Conservation (phyloP, 2,113 vertebrate genomes). For the Sphaerodactylus townsendi region DNA sequence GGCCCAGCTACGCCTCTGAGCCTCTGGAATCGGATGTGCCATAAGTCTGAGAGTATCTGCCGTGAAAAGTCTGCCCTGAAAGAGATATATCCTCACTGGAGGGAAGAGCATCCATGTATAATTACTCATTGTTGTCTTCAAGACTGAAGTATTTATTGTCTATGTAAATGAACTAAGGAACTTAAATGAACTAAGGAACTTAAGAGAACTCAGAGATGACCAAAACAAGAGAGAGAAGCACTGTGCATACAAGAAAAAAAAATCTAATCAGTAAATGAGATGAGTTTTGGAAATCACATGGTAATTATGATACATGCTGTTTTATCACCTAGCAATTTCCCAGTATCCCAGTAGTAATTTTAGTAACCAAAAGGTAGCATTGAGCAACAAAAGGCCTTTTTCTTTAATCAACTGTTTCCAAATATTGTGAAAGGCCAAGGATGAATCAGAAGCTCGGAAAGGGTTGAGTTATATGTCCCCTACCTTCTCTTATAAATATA, state of each 20-base stretch:
- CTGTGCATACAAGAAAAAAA: conserved; percentile 53
- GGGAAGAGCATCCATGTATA: too few relatives aligned
- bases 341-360: conserved; percentile 55
- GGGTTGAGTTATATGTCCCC: conserved; percentile 34
- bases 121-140: too few relatives aligned
- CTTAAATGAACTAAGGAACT: too few relatives aligned
- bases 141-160: too few relatives aligned
- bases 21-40: too few relatives aligned
- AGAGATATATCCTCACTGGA: too few relatives aligned
- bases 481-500: conserved; percentile 60
- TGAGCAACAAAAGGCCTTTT: conserved; percentile 24
- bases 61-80: too few relatives aligned
- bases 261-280: conserved; percentile 21
- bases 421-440: conserved; percentile 54
- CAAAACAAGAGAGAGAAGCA: conserved; percentile 1
- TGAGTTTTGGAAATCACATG: conserved; percentile 63
- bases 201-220: too few relatives aligned
- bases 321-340: conserved; percentile 62
- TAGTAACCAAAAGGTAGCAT: conserved; percentile 56
- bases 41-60: too few relatives aligned
- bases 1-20: too few relatives aligned
- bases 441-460: conserved; percentile 42
- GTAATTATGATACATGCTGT: conserved; percentile 56
- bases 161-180: too few relatives aligned
- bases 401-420: conserved; percentile 62